Percentiles rank a stretch among this genome's conserved stretches.
These are phyloP conservation scores for Brachyalestes nurse DNA, from an alignment of 2,797 vertebrate genomes.

Conservation along the genomic window DNA sequence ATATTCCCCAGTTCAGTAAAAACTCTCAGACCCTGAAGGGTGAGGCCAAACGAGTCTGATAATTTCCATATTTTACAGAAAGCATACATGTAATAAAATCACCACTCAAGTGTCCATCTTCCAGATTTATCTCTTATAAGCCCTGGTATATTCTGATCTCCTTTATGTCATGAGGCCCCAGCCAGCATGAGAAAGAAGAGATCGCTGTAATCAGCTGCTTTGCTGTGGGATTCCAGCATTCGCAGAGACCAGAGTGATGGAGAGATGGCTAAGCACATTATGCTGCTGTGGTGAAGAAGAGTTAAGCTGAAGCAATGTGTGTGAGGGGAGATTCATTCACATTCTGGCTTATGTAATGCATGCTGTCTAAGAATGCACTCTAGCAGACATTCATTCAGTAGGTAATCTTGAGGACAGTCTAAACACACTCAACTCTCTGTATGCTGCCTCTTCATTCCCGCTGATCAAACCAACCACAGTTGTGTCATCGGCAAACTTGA, in stretches of 20 bases:
- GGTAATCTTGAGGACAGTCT: slow-evolving; percentile 5
- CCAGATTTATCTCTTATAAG: not conserved
- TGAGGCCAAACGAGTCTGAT: too few species aligned
- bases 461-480: too few species aligned
- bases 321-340: slow-evolving; percentile 26
- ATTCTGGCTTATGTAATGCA: slow-evolving; percentile 16
- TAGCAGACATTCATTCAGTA: slow-evolving; percentile 10
- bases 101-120: not conserved
- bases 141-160: not conserved
- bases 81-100: not conserved
- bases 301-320: not conserved
- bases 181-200: not conserved
- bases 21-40: too few species aligned
- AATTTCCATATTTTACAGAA: too few species aligned
- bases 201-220: not conserved
- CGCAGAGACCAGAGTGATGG: not conserved
- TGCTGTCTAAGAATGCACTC: slow-evolving; percentile 13
- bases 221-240: not conserved
- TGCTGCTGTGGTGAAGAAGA: not conserved
- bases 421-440: not conserved
- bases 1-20: too few species aligned
- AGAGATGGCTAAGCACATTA: slow-evolving; percentile 8
- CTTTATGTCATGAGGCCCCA: not conserved
- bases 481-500: too few species aligned
- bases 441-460: too few species aligned